These are phyloP conservation scores for Corythornis madagascariensis DNA, from an alignment of 2,113 vertebrate genomes.

Conservation along the genomic window DNA sequence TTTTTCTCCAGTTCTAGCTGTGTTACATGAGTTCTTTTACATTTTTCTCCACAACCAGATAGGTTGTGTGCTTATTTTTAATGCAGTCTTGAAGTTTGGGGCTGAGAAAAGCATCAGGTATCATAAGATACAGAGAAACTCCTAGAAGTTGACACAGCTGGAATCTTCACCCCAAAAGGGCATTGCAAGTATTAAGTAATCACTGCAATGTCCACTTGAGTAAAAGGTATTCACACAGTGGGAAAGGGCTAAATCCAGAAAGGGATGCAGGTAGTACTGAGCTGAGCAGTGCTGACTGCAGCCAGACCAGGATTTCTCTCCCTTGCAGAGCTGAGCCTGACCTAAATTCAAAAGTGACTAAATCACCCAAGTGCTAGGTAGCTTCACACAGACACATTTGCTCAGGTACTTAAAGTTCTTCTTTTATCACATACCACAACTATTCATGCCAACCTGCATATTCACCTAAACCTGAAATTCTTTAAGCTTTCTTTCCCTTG, in stretches of 20 bases:
- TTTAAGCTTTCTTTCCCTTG: slow-evolving; percentile 1
- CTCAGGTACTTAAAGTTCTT: slow-evolving; percentile 26
- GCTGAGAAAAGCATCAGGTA: background rate
- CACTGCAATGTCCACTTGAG: background rate
- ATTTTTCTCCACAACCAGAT: background rate
- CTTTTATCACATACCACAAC: slow-evolving; percentile 4
- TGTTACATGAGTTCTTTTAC: background rate
- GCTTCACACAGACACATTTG: slow-evolving; percentile 2
- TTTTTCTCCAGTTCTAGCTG: background rate
- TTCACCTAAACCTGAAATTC: background rate
- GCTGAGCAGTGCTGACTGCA: background rate
- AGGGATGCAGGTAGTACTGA: background rate
- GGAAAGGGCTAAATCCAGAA: background rate
- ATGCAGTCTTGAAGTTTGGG: background rate
- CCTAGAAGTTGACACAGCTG: background rate
- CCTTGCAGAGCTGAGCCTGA: background rate
- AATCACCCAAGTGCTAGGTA: background rate
- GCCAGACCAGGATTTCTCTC: background rate
- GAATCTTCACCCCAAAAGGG: background rate
- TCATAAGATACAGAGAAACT: background rate
- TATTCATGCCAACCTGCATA: slow-evolving; percentile 15
- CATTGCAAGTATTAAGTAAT: background rate
- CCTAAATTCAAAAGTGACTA: background rate
- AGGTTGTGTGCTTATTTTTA: background rate
- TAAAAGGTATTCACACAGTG: background rate